Base-by-base conservation (phyloP, 2,888 invertebrate genomes). In the Pollenia labialis region DNA sequence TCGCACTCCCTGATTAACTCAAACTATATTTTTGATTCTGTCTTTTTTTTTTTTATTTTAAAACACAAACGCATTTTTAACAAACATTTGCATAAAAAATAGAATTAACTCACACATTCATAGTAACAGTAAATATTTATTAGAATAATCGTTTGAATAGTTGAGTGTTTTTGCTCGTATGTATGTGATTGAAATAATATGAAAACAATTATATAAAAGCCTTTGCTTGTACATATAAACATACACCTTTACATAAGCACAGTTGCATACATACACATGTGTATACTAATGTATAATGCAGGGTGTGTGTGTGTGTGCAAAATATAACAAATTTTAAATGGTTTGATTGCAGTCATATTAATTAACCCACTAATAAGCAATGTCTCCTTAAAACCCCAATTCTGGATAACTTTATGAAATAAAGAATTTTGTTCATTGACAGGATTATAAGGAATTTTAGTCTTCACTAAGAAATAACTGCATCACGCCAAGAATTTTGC, bases 71-170 rank as follows among this genome's bases (percentile, higher is more conserved):
- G 18, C 81, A 40, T 81, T 82, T 82, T 76, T 64, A 76, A 23
- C 46, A 54, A 40, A 52, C 18, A 64, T 62, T 62, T 64, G 42
- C 69, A 69, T n/a, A 69, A 76, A 82, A 52, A 52, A 44, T 46
- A 12, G 18, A 76, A 62, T 69, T 46, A 52, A 83, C 77, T 83
- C 83, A 83, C 16, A 71, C 83, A 71, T 23, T 71, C 71, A 83
- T 77, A 72, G 71, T 44, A 83, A 83, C 77, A 77, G 77, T 52
- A 50, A 64, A 14, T 56, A 42, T 77, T 76, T 71, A 77, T 83
- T 83, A 83, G 77, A 83, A 72, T 72, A 75, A 60, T 56, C 40
- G n/a, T 77, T 58, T 82, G 16, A 66, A 66, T 32, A 44, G 0
- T 48, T 71, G 42, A 8, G 0, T 50, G 14, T 14, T 42, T 8